Percentiles rank a stretch among this genome's conserved stretches.
Evolutionary conservation across 2,113 vertebrate genomes (phyloP).

Genomic region (Phyllopteryx taeniolatus): DNA sequence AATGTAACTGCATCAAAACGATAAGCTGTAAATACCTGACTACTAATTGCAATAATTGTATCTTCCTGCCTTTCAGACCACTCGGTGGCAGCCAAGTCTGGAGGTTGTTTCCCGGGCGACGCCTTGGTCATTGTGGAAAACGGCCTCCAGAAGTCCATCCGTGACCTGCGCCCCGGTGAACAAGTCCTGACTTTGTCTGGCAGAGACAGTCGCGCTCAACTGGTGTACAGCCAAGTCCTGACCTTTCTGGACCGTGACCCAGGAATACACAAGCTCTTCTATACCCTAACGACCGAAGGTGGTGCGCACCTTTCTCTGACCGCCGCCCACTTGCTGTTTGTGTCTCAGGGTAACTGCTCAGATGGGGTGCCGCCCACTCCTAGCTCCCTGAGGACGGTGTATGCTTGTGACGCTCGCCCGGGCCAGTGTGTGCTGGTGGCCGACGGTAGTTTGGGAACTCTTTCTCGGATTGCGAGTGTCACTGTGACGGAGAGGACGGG

Average conservation of each 20-base stretch:
- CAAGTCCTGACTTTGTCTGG: constrained; percentile 79
- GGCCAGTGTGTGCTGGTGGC: constrained; percentile 65
- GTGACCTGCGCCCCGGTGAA: constrained; percentile 79
- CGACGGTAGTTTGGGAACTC: constrained; percentile 1
- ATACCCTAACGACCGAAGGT: constrained; percentile 75
- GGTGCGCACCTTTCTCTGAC: constrained; percentile 79
- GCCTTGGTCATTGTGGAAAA: constrained; percentile 78
- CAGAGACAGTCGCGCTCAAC: constrained; percentile 57
- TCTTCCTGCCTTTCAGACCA: constrained; percentile 75
- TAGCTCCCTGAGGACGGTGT: constrained; percentile 72
- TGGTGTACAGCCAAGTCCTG: constrained; percentile 84
- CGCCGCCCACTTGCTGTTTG: constrained; percentile 85
- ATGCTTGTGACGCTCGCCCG: constrained; percentile 62
- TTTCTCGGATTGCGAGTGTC: constrained; percentile 75
- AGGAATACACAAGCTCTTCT: constrained; percentile 71
- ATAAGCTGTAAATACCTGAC: neutral
- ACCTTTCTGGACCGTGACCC: constrained; percentile 84
- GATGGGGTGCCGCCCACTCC: constrained; percentile 37
- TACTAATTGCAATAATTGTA: neutral
- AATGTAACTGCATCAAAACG: neutral
- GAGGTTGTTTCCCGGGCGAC: constrained; percentile 87
- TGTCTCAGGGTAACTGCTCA: constrained; percentile 76
- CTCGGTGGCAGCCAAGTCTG: constrained; percentile 87
- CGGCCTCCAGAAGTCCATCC: constrained; percentile 71
- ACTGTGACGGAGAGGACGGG: constrained; percentile 65